Percentiles rank a stretch among this genome's conserved stretches.
Evolutionary conservation across 1,140 invertebrate species (phyloP).

Genomic region (Artemia franciscana): DNA sequence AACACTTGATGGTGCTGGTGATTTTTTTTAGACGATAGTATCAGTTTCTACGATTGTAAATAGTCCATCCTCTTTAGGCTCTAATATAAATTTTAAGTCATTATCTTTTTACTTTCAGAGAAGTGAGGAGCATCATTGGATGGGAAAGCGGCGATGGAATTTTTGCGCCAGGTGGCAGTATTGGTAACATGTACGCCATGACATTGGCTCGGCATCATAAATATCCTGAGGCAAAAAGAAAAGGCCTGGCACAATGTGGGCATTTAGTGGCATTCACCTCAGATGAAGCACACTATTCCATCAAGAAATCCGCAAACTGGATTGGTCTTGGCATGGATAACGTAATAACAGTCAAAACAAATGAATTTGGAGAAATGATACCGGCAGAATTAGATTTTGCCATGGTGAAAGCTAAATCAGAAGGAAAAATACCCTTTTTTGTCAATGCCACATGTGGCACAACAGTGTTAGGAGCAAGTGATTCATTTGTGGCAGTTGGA

Average conservation of each 20-base stretch:
- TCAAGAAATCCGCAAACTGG: conserved; percentile 51
- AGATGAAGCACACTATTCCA: conserved; percentile 70
- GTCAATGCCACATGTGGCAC: conserved; percentile 34
- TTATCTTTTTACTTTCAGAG: background rate
- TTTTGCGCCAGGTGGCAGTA: conserved; percentile 48
- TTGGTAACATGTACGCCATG: conserved; percentile 66
- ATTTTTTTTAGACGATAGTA: too few species aligned
- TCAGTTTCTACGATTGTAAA: too few species aligned
- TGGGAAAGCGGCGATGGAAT: conserved; percentile 33
- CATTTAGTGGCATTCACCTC: conserved; percentile 42
- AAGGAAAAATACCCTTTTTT: conserved; percentile 32
- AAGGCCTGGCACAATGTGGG: conserved; percentile 32
- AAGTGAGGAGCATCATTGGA: background rate
- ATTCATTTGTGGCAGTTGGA: conserved; percentile 25
- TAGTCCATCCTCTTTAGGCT: too few species aligned
- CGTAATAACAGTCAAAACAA: conserved; percentile 37
- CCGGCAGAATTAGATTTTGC: conserved; percentile 27
- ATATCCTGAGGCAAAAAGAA: conserved; percentile 45
- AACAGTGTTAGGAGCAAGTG: conserved; percentile 23
- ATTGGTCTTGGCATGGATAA: conserved; percentile 55
- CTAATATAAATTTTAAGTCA: too few species aligned
- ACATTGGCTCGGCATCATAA: conserved; percentile 45
- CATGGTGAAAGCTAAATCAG: conserved; percentile 23
- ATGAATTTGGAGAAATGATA: conserved; percentile 37
- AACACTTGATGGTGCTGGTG: too few species aligned